phyloP scores from a whole-genome alignment of 1,140 invertebrate genomes.

The Nomia melanderi region DNA sequence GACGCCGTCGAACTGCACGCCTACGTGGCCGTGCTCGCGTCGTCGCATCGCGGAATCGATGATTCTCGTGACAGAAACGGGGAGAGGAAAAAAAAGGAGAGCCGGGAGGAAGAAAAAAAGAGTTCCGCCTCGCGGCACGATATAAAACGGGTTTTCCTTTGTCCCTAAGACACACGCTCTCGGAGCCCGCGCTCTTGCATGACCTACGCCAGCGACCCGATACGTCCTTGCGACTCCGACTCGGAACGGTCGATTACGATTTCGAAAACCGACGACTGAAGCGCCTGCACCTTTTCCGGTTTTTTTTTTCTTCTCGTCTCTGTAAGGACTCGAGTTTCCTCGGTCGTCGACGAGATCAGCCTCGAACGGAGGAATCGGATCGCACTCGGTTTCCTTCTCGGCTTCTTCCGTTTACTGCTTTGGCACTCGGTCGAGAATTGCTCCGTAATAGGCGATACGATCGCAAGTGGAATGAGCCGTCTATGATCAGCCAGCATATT shows the following conservation, averaged over 20 bases:
- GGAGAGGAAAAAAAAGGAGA: background rate
- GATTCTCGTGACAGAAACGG: background rate
- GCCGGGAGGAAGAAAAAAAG: background rate
- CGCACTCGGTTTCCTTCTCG: background rate
- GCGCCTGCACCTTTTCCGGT: background rate
- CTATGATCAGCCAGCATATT: slow-evolving; percentile 3
- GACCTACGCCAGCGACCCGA: slow-evolving; percentile 8
- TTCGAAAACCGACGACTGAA: background rate
- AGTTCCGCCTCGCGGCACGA: too few relatives aligned
- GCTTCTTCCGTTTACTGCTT: background rate
- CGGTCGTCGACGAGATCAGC: too few relatives aligned
- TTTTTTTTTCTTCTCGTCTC: background rate
- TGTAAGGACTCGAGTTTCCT: too few relatives aligned
- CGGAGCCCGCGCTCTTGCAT: background rate
- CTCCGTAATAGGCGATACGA: background rate
- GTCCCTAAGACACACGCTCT: slow-evolving; percentile 8
- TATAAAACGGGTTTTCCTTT: slow-evolving; percentile 8
- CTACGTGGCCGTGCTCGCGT: slow-evolving; percentile 29
- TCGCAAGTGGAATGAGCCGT: background rate
- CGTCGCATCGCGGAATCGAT: background rate
- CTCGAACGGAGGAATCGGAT: too few relatives aligned
- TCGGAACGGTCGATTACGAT: background rate
- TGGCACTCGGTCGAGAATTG: background rate
- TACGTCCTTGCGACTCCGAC: background rate
- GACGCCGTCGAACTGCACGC: slow-evolving; percentile 6